Conservation (phyloP, 2,888 invertebrate genomes). For the Alentia gelatinosa region DNA sequence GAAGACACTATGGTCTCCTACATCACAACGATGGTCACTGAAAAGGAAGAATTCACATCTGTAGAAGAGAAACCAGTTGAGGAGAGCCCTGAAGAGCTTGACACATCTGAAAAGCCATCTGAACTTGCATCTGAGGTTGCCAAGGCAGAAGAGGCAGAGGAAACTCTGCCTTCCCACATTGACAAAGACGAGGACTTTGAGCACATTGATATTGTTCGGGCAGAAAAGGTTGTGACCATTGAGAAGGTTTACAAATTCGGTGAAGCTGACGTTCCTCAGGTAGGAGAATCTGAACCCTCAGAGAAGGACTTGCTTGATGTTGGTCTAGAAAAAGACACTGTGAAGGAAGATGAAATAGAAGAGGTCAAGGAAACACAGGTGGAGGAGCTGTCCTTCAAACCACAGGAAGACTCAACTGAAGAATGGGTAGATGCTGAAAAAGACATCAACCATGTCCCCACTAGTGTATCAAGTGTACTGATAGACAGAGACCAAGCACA, state of each 20-base stretch:
- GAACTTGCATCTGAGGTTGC: neutral
- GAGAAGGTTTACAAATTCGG: neutral
- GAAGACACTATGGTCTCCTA: neutral
- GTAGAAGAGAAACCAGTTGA: neutral
- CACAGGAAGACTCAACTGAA: neutral
- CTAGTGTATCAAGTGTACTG: no score
- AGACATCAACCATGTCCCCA: no score
- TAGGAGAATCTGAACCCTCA: no score
- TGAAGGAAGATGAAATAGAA: neutral
- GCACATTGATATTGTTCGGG: neutral
- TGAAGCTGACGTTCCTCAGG: neutral
- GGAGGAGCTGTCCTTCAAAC: neutral
- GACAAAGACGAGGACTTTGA: neutral
- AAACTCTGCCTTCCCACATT: neutral
- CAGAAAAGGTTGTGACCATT: neutral
- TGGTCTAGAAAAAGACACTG: neutral
- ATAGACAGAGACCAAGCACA: no score
- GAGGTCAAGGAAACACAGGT: no score
- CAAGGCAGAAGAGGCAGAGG: neutral
- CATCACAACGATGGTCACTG: neutral
- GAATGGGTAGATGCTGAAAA: neutral
- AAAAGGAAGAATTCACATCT: neutral
- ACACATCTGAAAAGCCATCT: neutral
- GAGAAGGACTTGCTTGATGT: no score
- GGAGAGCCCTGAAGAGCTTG: neutral